Evolutionary conservation across 2,797 vertebrate genomes (phyloP).

Genomic region (Gorsachius magnificus): DNA sequence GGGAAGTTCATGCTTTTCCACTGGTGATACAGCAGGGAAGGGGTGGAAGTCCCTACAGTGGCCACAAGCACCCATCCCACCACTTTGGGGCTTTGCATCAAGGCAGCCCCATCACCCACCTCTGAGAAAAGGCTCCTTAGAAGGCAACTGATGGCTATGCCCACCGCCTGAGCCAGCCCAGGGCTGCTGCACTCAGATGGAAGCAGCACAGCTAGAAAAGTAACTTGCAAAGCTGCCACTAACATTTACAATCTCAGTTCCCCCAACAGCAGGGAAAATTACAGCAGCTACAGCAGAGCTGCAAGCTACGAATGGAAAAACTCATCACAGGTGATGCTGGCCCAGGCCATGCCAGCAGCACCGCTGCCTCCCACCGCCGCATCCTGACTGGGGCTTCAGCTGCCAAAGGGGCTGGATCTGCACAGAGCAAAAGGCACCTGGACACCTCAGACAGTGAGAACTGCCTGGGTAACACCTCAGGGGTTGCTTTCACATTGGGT

Average conservation of each 20-base stretch:
- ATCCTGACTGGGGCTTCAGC: rapidly evolving
- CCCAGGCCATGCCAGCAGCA: neutral
- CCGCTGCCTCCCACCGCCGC: rapidly evolving
- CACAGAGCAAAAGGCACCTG: neutral
- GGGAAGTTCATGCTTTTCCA: neutral
- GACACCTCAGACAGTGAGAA: neutral
- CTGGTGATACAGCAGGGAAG: rapidly evolving
- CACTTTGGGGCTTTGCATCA: rapidly evolving
- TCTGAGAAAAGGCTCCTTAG: neutral
- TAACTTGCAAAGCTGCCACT: neutral
- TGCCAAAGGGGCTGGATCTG: neutral
- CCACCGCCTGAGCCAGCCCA: neutral
- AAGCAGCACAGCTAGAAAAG: neutral
- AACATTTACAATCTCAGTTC: neutral
- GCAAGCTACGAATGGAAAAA: rapidly evolving
- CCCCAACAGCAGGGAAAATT: neutral
- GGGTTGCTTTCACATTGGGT: neutral
- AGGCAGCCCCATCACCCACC: neutral
- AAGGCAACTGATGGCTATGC: rapidly evolving
- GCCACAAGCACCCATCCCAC: rapidly evolving
- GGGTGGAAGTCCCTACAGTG: neutral
- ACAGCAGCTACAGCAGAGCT: neutral
- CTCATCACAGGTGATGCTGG: neutral
- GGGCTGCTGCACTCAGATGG: neutral
- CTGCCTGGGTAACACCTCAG: neutral